Conservation (phyloP, 2,797 vertebrate genomes). For the Danio choprae region DNA sequence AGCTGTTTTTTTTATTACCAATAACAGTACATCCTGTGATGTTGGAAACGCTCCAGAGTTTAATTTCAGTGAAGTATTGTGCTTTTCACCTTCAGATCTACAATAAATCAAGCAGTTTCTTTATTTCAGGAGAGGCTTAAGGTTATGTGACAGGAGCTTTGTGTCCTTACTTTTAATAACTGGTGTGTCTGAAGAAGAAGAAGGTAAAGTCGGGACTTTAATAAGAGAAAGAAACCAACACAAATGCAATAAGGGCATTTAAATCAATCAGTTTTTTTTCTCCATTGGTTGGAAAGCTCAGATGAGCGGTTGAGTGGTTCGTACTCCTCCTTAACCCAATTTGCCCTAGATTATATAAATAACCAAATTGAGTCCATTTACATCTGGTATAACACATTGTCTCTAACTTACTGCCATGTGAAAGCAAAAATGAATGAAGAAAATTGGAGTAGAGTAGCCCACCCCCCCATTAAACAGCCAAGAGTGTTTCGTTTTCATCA, state of each 20-base stretch:
- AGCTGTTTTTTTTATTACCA: not conserved
- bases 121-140: not conserved
- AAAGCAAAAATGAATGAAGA: not conserved
- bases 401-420: conserved; percentile 5
- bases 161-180: conserved; percentile 11
- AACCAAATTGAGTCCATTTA: conserved; percentile 27
- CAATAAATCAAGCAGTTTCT: conserved; percentile 8
- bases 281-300: not conserved
- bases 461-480: too few species aligned
- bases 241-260: conserved; percentile 1
- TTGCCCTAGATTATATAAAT: conserved; percentile 44
- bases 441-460: too few species aligned
- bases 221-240: not conserved
- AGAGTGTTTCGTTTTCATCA: too few species aligned
- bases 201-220: not conserved
- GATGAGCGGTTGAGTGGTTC: not conserved
- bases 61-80: conserved; percentile 8
- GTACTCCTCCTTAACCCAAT: conserved; percentile 4
- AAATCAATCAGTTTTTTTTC: conserved; percentile 1
- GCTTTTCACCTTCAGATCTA: conserved; percentile 21
- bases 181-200: not conserved
- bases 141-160: not conserved
- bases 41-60: conserved; percentile 22
- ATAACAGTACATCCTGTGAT: not conserved
- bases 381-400: not conserved